A percentile compares a stretch with the other conserved stretches of the same genome.
Conservation (phyloP, 2,797 vertebrate genomes). For the Oreochromis mossambicus region DNA sequence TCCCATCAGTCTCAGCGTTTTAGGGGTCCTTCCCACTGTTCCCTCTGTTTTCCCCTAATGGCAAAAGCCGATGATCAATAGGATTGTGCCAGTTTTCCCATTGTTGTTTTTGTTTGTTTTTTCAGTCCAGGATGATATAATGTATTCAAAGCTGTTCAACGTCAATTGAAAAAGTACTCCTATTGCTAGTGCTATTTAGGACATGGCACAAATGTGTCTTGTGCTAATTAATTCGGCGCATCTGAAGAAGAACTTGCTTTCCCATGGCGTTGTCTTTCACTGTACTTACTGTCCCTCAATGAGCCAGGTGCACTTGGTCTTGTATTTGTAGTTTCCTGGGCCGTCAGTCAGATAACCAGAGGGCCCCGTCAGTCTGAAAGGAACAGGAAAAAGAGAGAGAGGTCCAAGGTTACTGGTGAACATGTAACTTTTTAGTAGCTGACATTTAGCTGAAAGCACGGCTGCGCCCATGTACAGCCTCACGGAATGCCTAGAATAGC, state of each 20-base stretch:
- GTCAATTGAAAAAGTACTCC: background rate
- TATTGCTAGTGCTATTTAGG: background rate
- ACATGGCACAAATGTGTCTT: background rate
- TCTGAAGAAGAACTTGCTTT: background rate
- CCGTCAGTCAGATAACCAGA: slow-evolving; percentile 91
- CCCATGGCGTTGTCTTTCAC: background rate
- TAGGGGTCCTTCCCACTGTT: background rate
- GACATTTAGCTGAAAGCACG: background rate
- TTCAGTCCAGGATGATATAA: background rate
- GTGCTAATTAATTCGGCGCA: background rate
- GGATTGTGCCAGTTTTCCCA: background rate
- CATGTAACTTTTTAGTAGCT: background rate
- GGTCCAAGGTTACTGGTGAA: background rate
- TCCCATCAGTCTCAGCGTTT: background rate
- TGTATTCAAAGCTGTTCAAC: background rate
- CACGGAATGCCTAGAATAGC: background rate
- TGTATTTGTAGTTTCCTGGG: slow-evolving; percentile 97
- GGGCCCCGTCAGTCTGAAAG: slow-evolving; percentile 85
- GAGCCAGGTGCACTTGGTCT: slow-evolving; percentile 98
- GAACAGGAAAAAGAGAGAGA: background rate
- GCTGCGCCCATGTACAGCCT: background rate
- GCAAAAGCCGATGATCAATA: background rate
- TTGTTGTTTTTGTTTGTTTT: background rate
- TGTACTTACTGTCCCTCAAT: slow-evolving; percentile 92
- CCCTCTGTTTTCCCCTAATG: background rate